Evolutionary conservation across 2,888 invertebrate genomes (phyloP), one percentile per base, ranked within the genome.

Genomic region (Leucophora obtusa): DNA sequence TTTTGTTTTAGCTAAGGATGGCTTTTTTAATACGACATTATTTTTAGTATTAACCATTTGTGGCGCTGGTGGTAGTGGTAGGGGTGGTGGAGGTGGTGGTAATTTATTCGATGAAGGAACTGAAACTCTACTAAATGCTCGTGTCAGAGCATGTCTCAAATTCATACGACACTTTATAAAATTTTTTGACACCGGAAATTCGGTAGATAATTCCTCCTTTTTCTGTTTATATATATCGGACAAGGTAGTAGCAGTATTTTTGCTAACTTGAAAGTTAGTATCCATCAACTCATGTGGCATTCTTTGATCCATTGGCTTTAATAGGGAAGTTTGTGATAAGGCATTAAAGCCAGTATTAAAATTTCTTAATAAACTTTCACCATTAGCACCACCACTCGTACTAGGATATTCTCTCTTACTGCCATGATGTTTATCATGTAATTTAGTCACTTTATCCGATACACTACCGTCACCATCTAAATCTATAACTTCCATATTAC

Each of bases 81-180:
- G 68, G 6, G 54, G 58, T 47, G 50, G 43, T 15, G 50, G 59
- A 47, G 59, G 76, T 9, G 68, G 71, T 53, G 43, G 1, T 18
- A 75, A 51, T 33, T 56, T 10, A 21, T 28, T 0, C 7, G 69
- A 17, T 47, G 17, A 60, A 35, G 58, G 33, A 9, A 59, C 54
- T 15, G 74, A 73, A 0, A 71, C 72, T 53, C 81, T 72, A 24
- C 74, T 28, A 83, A 86, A 0, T n/a, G 90, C 89, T 21, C 90
- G 87, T 18, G 86, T 88, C 17, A 90, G 68, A 0, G 89, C 90
- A 73, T 89, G 86, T 1, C 87, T 85, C 38, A 90, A 83, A 85
- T 89, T 89, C 82, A 87, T 77, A 2, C 90, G 87, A 72, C 89
- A 89, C 51, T 82, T 83, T 81, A 86, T 87, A 5, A 87, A 87